These are phyloP conservation scores for Acanthiza pusilla DNA, from an alignment of 2,797 vertebrate genomes.

Conservation along the genomic window DNA sequence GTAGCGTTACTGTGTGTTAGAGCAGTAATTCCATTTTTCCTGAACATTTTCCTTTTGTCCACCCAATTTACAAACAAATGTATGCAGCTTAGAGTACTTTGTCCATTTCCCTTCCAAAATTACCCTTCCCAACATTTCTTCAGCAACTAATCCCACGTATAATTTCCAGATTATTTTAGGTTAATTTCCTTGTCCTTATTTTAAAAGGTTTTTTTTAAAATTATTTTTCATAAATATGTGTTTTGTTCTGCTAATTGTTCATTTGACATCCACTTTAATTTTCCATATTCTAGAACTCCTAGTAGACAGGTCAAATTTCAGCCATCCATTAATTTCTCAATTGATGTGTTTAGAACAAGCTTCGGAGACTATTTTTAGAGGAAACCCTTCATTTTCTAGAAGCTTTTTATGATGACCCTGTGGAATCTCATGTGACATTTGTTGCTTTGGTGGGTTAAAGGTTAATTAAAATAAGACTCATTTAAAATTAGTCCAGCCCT, in stretches of 20 bases:
- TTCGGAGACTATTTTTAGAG: slow-evolving; percentile 16
- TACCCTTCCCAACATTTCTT: slow-evolving; percentile 35
- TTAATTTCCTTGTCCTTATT: slow-evolving; percentile 10
- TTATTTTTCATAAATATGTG: background rate
- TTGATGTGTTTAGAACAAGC: background rate
- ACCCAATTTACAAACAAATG: slow-evolving; percentile 63
- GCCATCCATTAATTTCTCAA: background rate
- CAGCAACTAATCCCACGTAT: slow-evolving; percentile 51
- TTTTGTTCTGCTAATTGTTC: slow-evolving; percentile 4
- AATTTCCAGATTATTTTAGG: slow-evolving; percentile 46
- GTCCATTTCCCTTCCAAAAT: slow-evolving; percentile 26
- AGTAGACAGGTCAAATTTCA: slow-evolving; percentile 44
- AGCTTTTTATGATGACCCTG: slow-evolving; percentile 14
- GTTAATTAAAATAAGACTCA: slow-evolving; percentile 36
- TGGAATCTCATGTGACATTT: slow-evolving; percentile 41
- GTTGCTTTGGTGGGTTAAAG: slow-evolving; percentile 56
- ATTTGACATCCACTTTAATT: slow-evolving; percentile 2
- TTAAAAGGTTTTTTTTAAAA: background rate
- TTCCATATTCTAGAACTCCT: background rate
- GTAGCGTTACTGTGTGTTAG: slow-evolving; percentile 21
- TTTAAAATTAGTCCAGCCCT: slow-evolving; percentile 21
- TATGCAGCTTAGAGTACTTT: slow-evolving; percentile 60
- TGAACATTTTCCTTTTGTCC: slow-evolving; percentile 59
- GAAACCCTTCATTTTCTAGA: slow-evolving; percentile 11
- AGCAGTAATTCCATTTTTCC: slow-evolving; percentile 51